Percentiles rank a stretch among this genome's conserved stretches.
These are phyloP conservation scores for Drosophila subquinaria DNA, from an alignment of 2,888 invertebrate species.

Conservation along the genomic window DNA sequence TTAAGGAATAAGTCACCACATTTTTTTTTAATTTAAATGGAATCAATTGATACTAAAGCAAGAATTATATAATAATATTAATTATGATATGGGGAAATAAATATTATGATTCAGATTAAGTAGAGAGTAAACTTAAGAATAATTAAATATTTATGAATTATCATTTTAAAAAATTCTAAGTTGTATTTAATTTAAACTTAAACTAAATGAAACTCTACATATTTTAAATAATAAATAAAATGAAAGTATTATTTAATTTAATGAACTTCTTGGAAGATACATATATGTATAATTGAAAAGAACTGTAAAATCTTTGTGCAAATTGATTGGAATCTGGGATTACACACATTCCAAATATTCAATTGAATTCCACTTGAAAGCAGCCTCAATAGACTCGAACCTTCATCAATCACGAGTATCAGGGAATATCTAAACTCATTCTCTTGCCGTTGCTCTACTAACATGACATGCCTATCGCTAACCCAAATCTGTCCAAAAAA, in stretches of 20 bases:
- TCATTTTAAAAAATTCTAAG: too few species aligned
- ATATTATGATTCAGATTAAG: too few species aligned
- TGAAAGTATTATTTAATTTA: background rate
- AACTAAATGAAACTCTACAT: too few species aligned
- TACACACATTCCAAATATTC: constrained; percentile 21
- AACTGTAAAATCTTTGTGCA: background rate
- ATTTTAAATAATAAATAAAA: background rate
- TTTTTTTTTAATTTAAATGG: too few species aligned
- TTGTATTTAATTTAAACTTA: background rate
- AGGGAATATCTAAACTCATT: constrained; percentile 27
- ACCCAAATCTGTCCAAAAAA: constrained; percentile 55
- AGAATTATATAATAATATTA: too few species aligned
- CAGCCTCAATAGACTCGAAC: constrained; percentile 31
- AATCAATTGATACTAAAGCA: too few species aligned
- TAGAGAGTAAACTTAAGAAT: too few species aligned
- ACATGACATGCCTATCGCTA: constrained; percentile 41
- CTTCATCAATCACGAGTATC: constrained; percentile 58
- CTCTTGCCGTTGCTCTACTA: background rate
- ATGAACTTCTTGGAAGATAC: background rate
- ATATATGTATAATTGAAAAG: background rate
- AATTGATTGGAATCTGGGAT: constrained; percentile 31
- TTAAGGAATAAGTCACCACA: too few species aligned
- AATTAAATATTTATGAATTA: too few species aligned
- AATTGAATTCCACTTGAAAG: constrained; percentile 27
- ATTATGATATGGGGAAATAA: too few species aligned